Base-by-base conservation (phyloP, 2,797 vertebrate genomes). In the Eurystomus glaucurus region DNA sequence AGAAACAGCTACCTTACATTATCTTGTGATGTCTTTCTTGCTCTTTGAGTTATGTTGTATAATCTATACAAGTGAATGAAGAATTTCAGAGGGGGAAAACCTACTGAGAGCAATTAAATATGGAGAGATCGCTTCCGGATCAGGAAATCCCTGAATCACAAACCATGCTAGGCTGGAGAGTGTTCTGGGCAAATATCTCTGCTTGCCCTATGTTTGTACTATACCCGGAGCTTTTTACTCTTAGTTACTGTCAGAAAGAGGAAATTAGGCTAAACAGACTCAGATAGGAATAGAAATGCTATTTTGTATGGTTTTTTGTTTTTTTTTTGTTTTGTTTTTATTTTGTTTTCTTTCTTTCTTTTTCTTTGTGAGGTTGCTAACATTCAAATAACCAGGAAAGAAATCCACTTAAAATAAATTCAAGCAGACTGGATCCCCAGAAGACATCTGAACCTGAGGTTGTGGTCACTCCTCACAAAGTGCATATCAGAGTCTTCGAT, bases 121-220 rank as follows among this genome's bases (percentile, higher is more conserved):
- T 0, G 1, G 85, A 90, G 39, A 74, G 45, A 94, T 64, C 72
- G 80, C 48, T 92, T 96, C 60, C 3, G 7, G 75, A 88, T 55
- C 3, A 2, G 69, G 71, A 91, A 52, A 88, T 50, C 55, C 39
- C 71, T n/a, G 52, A 93, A 51, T 25, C 48, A 83, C 78, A 90
- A 88, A 75, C 48, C 28, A 45, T 2, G 23, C 46, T 22, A 77
- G 43, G 60, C 21, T 85, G 29, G 14, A 76, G 37, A 69, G n/a
- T 6, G 14, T 87, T 88, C 62, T 66, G 39, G 58, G 64, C 61
- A 94, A 74, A 23, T 48, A 37, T 22, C 51, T 85, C 28, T 90
- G 57, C 33, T 90, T 94, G 88, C 52, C 60, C 71, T 92, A 75
- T 52, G 86, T 96, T 50, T 78, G 29, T 60, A 45, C 48, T 84